These are phyloP conservation scores for Propithecus deckenii DNA, from an alignment of 2,797 vertebrate genomes.

Conservation along the genomic window DNA sequence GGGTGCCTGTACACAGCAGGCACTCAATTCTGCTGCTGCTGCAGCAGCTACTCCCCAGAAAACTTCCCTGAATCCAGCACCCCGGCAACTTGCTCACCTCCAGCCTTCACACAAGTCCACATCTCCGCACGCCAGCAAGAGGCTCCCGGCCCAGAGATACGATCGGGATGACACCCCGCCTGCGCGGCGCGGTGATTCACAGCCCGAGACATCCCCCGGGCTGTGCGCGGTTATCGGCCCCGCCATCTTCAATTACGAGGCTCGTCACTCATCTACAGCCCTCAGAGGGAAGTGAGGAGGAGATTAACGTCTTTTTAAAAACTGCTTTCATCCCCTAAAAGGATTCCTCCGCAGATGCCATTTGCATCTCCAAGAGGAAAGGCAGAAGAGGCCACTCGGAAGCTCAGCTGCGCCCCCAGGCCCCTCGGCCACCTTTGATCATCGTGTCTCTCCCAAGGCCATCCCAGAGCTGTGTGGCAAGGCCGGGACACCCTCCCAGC, in stretches of 20 bases:
- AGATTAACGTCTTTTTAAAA: conserved; percentile 79
- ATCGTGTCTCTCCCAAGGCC: background rate
- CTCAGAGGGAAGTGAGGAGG: conserved; percentile 77
- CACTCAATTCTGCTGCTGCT: background rate
- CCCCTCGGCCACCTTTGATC: conserved; percentile 6
- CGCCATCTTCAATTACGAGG: conserved; percentile 80
- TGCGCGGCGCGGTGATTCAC: conserved; percentile 80
- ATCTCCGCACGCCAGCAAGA: background rate
- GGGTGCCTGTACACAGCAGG: background rate
- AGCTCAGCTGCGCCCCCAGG: background rate
- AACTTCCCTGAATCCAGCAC: background rate
- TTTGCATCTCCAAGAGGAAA: conserved; percentile 69
- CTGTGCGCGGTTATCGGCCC: conserved; percentile 76
- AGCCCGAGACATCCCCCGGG: conserved; percentile 81
- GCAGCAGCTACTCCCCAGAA: background rate
- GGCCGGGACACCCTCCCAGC: background rate
- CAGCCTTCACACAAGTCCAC: background rate
- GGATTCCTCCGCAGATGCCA: conserved; percentile 67
- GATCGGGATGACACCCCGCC: conserved; percentile 72
- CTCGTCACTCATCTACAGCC: conserved; percentile 78
- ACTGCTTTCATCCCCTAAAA: conserved; percentile 77
- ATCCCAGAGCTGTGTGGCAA: background rate
- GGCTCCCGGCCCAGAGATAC: conserved; percentile 51
- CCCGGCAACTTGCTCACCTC: background rate
- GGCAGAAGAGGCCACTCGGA: background rate